phyloP scores from a whole-genome alignment of 1,140 invertebrate genomes.

The Eriocheir sinensis region DNA sequence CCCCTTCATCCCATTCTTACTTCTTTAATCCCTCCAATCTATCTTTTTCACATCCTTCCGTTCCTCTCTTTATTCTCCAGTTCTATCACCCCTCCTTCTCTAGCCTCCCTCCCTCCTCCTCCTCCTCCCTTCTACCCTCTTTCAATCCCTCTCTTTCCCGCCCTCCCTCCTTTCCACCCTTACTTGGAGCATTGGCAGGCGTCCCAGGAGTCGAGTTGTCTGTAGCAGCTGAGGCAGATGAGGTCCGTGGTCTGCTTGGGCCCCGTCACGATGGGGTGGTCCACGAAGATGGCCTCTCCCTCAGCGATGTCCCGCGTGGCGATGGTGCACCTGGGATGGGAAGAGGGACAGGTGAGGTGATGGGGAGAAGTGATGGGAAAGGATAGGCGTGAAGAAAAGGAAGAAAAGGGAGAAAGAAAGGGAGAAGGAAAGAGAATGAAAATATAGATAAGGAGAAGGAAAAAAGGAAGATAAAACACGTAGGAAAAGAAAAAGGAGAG shows the following conservation, averaged over 20 bases:
- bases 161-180: not conserved
- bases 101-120: not conserved
- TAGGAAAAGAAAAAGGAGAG: not conserved
- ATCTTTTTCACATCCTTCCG: not conserved
- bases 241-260: conserved; percentile 77
- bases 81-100: too few species aligned
- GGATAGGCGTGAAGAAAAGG: not conserved
- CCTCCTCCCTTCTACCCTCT: not conserved
- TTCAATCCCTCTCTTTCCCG: too few species aligned
- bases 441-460: not conserved
- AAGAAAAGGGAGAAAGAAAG: not conserved
- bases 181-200: conserved; percentile 74
- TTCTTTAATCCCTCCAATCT: not conserved
- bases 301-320: conserved; percentile 74
- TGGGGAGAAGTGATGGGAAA: not conserved
- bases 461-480: not conserved
- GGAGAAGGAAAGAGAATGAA: not conserved
- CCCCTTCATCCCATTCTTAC: too few species aligned
- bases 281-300: conserved; percentile 76
- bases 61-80: too few species aligned
- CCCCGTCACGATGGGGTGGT: conserved; percentile 74
- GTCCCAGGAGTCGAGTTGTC: conserved; percentile 61
- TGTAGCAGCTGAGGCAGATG: conserved; percentile 77
- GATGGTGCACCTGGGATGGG: conserved; percentile 73
- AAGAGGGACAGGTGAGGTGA: not conserved